Evolutionary conservation across 2,888 invertebrate species (phyloP), one percentile per base, ranked within the genome.

Genomic region (Dynastes maya): DNA sequence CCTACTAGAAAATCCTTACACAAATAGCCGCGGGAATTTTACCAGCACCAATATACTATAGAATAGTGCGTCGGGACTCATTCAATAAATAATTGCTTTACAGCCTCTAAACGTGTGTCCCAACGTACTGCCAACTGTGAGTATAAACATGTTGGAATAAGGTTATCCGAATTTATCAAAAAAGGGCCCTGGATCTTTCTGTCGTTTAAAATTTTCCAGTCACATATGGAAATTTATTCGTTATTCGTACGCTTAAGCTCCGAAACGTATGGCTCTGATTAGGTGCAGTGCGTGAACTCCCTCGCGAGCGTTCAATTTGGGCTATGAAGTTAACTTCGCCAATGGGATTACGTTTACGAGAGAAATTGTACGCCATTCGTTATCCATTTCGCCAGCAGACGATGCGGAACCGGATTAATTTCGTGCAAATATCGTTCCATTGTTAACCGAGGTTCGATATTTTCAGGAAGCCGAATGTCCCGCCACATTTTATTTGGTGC

Each of bases 271-370:
- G 51, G 40, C 40, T 13, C n/a, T 27, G 68, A n/a, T 2, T 51
- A 29, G 9, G 27, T 51, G 11, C n/a, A 53, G 51, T 27, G 68
- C 29, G 8, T 11, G n/a, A 22, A 27, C 32, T 68, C 32, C 51
- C 51, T 29, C 2, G 29, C 55, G 68, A 27, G 16, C 29, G 4
- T 27, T 29, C 27, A 40, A 40, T 29, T 49, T 2, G 13, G 13
- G 29, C 68, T 68, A 51, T 51, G 51, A 53, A 68, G 29, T 68
- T 68, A 68, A 51, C 68, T 68, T 29, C 13, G n/a, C 51, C 68
- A 53, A 53, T 27, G 51, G 68, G 51, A 68, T 51, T 68, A 68
- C 68, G 29, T 16, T 68, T 68, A 68, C 51, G 8, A 11, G 22
- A 45, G 40, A 29, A 40, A 45, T 51, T 49, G 53, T 8, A 49